Evolutionary conservation across 2,113 vertebrate species (phyloP), one percentile per base, ranked within the genome.

Genomic region (Vombatus ursinus): DNA sequence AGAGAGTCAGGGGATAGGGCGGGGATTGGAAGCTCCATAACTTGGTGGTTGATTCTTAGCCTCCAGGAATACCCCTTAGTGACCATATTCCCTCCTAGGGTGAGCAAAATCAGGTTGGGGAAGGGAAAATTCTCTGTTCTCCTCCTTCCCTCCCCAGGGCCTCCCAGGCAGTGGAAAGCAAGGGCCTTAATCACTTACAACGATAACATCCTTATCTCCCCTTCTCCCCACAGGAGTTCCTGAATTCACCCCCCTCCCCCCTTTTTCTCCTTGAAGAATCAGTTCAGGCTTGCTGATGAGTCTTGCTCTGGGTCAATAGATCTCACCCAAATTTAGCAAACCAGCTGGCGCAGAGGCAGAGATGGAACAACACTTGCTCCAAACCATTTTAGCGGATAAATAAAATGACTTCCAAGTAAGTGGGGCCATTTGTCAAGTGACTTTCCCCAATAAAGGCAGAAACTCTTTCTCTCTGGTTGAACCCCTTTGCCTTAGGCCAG

Each of bases 301-400:
- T 84, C 68, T 84, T 44, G n/a, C 68, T 84, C 68, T 61, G 14
- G 93, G 51, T 90, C 94, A 68, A 0, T 0, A 37, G 54, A 52
- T 77, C 53, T 48, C 26, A 61, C 89, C 93, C 3, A 52, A 0
- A 16, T 89, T 90, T 3, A 2, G 68, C 48, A 92, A 54, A 92
- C 96, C 95, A 91, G 95, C 50, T 53, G 94, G 37, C 0, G 9
- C 0, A 0, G 3, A 90, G 37, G 25, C 90, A 91, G 89, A 31
- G 49, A 26, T 0, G 48, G 94, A 61, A 84, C 52, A 84, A 97
- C 9, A 16, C 44, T 51, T 0, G 1, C 84, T 24, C 3, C 1
- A 93, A 94, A 95, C 92, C 48, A 95, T 95, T 95, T n/a, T 8
- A 94, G 57, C 49, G 92, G 93, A 92, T 48, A 95, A 95, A 97